These are phyloP conservation scores for Cataglyphis livida DNA, from an alignment of 2,888 invertebrate species.

Conservation along the genomic window DNA sequence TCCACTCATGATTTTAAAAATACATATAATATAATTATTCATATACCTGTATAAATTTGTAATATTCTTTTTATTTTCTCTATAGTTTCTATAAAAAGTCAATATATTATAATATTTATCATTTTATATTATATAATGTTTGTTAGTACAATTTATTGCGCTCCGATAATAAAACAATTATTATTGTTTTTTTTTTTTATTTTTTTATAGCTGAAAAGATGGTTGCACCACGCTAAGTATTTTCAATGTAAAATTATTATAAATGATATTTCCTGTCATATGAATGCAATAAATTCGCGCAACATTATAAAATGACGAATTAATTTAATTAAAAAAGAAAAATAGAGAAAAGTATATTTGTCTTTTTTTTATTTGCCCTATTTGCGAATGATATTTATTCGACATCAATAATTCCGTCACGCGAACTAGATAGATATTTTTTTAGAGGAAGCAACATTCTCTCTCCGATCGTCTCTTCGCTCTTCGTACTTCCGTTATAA, in stretches of 20 bases:
- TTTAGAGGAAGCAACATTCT: conserved; percentile 26
- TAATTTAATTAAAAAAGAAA: neutral
- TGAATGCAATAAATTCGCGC: conserved; percentile 10
- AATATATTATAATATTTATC: neutral
- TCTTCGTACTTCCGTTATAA: conserved; percentile 43
- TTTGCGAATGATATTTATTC: conserved; percentile 25
- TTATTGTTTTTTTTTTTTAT: neutral
- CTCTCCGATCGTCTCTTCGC: conserved; percentile 38
- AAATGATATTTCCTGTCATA: neutral
- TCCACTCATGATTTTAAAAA: neutral
- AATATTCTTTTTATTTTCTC: neutral
- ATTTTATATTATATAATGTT: conserved; percentile 3
- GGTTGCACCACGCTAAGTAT: neutral
- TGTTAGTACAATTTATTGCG: neutral
- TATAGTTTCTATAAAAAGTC: neutral
- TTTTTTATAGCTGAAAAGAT: neutral
- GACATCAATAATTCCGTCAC: conserved; percentile 25
- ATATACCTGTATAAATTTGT: neutral
- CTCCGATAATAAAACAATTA: conserved; percentile 6
- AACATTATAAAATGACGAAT: neutral
- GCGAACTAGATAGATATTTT: conserved; percentile 16
- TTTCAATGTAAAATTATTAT: neutral
- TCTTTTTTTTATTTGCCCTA: neutral
- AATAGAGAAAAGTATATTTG: neutral
- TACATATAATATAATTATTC: neutral